Percentiles rank a stretch among this genome's conserved stretches.
Conservation (phyloP, 2,888 invertebrate genomes). For the Sisyra nigra region DNA sequence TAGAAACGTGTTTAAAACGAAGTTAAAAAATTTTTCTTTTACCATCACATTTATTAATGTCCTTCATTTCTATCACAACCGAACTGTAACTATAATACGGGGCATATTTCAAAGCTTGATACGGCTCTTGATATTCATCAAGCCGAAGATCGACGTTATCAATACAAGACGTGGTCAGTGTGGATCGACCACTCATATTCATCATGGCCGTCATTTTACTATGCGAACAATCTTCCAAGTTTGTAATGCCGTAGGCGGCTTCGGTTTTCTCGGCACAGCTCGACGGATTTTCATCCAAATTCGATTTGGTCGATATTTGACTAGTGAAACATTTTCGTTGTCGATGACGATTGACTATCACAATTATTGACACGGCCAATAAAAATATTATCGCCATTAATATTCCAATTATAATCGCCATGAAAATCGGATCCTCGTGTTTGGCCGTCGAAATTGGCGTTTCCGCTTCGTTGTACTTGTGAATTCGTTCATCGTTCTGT, state of each 20-base stretch:
- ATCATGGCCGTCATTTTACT: slow-evolving; percentile 17
- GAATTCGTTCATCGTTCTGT: slow-evolving; percentile 31
- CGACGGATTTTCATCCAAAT: slow-evolving; percentile 27
- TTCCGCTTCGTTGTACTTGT: slow-evolving; percentile 27
- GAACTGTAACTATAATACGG: slow-evolving; percentile 64
- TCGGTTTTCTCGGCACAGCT: slow-evolving; percentile 25
- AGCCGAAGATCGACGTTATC: slow-evolving; percentile 44
- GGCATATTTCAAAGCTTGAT: slow-evolving; percentile 57
- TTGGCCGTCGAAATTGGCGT: slow-evolving; percentile 49
- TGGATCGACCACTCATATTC: slow-evolving; percentile 29
- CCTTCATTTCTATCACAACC: slow-evolving; percentile 59
- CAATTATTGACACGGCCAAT: slow-evolving; percentile 51
- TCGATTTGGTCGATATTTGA: slow-evolving; percentile 43
- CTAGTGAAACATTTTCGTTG: slow-evolving; percentile 59
- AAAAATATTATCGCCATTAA: slow-evolving; percentile 56
- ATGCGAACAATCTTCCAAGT: slow-evolving; percentile 37
- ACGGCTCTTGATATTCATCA: slow-evolving; percentile 66
- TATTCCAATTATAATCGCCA: slow-evolving; percentile 65
- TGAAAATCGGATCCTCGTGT: slow-evolving; percentile 53
- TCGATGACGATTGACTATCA: slow-evolving; percentile 52
- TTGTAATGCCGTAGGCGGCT: slow-evolving; percentile 39
- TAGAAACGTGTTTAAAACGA: not conserved
- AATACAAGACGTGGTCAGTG: slow-evolving; percentile 35
- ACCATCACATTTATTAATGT: slow-evolving; percentile 34
- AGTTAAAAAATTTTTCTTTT: slow-evolving; percentile 15